phyloP scores from a whole-genome alignment of 2,113 vertebrate species.

The Clupea harengus region DNA sequence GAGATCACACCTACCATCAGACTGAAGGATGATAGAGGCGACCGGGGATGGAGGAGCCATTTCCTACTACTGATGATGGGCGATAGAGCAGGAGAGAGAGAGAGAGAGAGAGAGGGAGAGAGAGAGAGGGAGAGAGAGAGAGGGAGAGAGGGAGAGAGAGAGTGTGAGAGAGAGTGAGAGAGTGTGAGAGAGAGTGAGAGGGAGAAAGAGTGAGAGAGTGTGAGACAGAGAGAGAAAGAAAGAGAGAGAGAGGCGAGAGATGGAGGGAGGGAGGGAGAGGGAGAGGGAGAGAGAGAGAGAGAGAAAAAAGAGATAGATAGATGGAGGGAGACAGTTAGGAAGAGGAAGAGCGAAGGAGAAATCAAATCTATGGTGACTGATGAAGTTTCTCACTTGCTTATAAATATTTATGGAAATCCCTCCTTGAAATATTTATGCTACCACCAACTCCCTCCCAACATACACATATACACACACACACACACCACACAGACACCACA shows the following conservation, averaged over 20 bases:
- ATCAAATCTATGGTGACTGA: slow-evolving; percentile 7
- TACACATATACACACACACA: not conserved
- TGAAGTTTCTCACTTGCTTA: slow-evolving; percentile 31
- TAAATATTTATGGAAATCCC: slow-evolving; percentile 37
- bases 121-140: not conserved
- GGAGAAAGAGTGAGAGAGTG: not conserved
- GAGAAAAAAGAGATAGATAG: not conserved
- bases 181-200: not conserved
- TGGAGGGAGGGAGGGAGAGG: not conserved
- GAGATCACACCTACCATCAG: no score
- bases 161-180: not conserved
- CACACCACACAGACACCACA: not conserved
- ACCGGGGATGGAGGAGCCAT: not conserved
- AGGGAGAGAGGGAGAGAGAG: not conserved
- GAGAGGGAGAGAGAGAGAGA: not conserved
- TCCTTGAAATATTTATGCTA: not conserved
- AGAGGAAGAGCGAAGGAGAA: no score
- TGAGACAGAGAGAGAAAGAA: not conserved
- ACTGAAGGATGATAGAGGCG: no score
- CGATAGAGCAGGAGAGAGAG: no score
- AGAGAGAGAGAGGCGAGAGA: no score
- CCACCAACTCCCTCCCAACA: no score
- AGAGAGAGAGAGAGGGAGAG: not conserved
- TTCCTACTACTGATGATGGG: no score
- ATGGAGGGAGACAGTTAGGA: not conserved